These are phyloP conservation scores for Diorhabda sublineata DNA, from an alignment of 1,140 invertebrate genomes.

Conservation along the genomic window DNA sequence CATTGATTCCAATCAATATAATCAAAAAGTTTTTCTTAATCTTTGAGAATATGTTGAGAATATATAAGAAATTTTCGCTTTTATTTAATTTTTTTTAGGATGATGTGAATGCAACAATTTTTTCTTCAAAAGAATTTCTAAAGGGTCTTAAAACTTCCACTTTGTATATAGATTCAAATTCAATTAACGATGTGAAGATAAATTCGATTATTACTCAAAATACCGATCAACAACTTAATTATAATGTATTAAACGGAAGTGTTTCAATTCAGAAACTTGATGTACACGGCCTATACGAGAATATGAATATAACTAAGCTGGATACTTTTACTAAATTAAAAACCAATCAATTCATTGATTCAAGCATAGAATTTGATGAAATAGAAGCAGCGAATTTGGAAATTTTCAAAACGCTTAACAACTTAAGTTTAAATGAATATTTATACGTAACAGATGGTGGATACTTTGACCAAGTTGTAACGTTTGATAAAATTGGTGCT, in stretches of 20 bases:
- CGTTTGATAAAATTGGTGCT: conserved; percentile 25
- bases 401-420: conserved; percentile 36
- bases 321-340: conserved; percentile 42
- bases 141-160: conserved; percentile 40
- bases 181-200: conserved; percentile 46
- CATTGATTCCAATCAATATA: too few species aligned
- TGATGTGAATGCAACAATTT: conserved; percentile 40
- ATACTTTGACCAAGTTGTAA: conserved; percentile 18
- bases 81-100: conserved; percentile 23
- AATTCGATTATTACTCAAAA: conserved; percentile 48
- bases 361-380: conserved; percentile 40
- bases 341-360: conserved; percentile 40
- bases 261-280: conserved; percentile 46
- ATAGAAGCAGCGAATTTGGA: conserved; percentile 32
- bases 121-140: conserved; percentile 45
- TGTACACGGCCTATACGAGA: conserved; percentile 41
- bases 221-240: conserved; percentile 44
- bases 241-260: conserved; percentile 43
- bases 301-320: conserved; percentile 45
- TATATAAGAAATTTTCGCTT: too few species aligned
- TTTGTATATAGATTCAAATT: conserved; percentile 39
- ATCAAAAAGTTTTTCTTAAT: too few species aligned
- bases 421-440: conserved; percentile 26
- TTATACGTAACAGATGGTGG: conserved; percentile 26
- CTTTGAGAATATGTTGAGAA: too few species aligned